Evolutionary conservation across 2,113 vertebrate species (phyloP).

Genomic region (Bungarus multicinctus): DNA sequence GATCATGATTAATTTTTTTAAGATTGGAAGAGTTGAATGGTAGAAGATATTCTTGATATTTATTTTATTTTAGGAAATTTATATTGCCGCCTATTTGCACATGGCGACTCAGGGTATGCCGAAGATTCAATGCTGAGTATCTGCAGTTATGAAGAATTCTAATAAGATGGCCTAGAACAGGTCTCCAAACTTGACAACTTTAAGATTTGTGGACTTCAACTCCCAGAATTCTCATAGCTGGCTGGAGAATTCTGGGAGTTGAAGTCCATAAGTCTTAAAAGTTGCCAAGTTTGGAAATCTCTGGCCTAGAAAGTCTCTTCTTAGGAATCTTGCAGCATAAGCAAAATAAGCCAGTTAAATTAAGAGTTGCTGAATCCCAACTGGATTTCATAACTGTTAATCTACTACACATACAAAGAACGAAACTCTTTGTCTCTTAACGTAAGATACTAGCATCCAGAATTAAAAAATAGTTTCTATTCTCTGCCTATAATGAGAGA

Average conservation of each 20-base stretch:
- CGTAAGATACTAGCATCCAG: not conserved
- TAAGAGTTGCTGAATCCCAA: too few species aligned
- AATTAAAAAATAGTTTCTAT: not conserved
- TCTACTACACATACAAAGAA: not conserved
- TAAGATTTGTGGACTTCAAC: too few species aligned
- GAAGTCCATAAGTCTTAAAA: too few species aligned
- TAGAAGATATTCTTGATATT: not conserved
- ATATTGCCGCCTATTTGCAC: too few species aligned
- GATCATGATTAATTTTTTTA: not conserved
- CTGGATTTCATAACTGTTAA: not conserved
- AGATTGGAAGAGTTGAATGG: not conserved
- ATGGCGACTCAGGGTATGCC: not conserved
- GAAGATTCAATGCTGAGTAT: not conserved
- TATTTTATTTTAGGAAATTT: too few species aligned
- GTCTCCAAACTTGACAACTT: too few species aligned
- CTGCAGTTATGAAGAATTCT: not conserved
- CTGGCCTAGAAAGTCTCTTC: not conserved
- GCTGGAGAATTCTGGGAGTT: too few species aligned
- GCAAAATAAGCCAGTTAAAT: not conserved
- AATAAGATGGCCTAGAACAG: not conserved
- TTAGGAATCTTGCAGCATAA: not conserved
- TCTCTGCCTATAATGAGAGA: not conserved
- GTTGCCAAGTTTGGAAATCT: too few species aligned
- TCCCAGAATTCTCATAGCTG: too few species aligned
- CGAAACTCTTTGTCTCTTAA: not conserved